Evolutionary conservation across 2,113 vertebrate genomes (phyloP).

Genomic region (Epinephelus cyanopodus): DNA sequence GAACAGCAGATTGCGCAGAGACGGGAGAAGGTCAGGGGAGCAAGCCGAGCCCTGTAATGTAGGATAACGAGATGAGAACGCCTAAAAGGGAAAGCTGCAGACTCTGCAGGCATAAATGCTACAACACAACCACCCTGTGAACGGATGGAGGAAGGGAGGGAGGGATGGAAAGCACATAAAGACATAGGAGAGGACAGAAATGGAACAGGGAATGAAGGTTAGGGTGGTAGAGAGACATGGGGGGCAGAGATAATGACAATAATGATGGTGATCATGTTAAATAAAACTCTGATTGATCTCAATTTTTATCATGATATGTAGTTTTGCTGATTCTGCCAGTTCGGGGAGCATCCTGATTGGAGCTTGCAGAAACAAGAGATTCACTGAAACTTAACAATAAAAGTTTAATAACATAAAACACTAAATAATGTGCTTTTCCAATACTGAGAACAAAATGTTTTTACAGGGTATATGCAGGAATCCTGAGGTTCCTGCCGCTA

Average conservation of each 20-base stretch:
- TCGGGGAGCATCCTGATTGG: too few species aligned
- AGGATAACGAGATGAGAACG: constrained; percentile 58
- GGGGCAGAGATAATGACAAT: constrained; percentile 54
- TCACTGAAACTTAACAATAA: too few species aligned
- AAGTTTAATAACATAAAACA: too few species aligned
- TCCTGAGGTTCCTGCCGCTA: too few species aligned
- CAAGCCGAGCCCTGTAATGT: constrained; percentile 40
- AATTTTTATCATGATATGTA: too few species aligned
- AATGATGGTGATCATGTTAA: not conserved
- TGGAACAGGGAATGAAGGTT: constrained; percentile 36
- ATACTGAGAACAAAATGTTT: too few species aligned
- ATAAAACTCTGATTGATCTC: too few species aligned
- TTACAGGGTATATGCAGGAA: too few species aligned
- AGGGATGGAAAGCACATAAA: constrained; percentile 9
- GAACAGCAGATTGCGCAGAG: constrained; percentile 48
- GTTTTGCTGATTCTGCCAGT: too few species aligned
- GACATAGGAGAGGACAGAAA: constrained; percentile 36
- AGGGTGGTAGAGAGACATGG: not conserved
- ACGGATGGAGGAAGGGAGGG: constrained; percentile 2
- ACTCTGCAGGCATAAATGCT: constrained; percentile 34
- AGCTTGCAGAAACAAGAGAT: too few species aligned
- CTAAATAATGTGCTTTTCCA: too few species aligned
- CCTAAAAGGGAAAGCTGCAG: constrained; percentile 33
- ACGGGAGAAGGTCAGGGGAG: constrained; percentile 48
- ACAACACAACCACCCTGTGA: constrained; percentile 13